A percentile compares a stretch with the other conserved stretches of the same genome.
Evolutionary conservation across 2,113 vertebrate genomes (phyloP).

Genomic region (Sapajus apella): DNA sequence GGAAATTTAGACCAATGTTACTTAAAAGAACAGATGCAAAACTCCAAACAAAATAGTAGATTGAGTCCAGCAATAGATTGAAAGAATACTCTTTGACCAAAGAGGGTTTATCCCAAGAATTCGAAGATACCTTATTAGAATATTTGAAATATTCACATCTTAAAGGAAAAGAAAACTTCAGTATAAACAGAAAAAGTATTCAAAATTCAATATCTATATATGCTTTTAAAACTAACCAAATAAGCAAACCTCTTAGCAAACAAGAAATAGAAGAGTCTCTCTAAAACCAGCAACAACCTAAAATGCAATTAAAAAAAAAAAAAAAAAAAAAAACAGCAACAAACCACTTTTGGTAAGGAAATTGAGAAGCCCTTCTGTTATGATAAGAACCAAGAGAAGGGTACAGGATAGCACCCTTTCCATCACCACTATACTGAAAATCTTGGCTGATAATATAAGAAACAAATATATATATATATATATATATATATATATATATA

Average conservation of each 20-base stretch:
- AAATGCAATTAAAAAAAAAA: too few relatives aligned
- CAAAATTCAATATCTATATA: neutral
- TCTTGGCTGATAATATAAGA: neutral
- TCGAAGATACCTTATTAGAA: neutral
- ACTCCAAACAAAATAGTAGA: neutral
- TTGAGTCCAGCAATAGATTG: neutral
- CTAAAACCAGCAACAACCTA: neutral
- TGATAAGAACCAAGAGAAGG: neutral
- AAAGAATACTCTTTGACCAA: neutral
- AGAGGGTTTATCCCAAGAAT: neutral
- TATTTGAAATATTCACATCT: neutral
- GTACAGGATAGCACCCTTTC: too few relatives aligned
- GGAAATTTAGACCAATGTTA: neutral
- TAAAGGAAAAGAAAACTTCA: neutral
- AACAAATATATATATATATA: neutral
- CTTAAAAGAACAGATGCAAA: neutral
- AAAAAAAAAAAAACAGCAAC: neutral
- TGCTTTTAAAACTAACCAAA: neutral
- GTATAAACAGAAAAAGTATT: neutral
- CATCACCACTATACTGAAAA: neutral
- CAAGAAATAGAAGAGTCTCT: neutral
- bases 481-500: neutral
- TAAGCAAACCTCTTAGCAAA: neutral
- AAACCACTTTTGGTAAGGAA: neutral
- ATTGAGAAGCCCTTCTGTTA: neutral